Conservation (phyloP, 30 jellyfish, hydroid and myxozoan species). For the Aurelia aurita complex sp. Pacific region DNA sequence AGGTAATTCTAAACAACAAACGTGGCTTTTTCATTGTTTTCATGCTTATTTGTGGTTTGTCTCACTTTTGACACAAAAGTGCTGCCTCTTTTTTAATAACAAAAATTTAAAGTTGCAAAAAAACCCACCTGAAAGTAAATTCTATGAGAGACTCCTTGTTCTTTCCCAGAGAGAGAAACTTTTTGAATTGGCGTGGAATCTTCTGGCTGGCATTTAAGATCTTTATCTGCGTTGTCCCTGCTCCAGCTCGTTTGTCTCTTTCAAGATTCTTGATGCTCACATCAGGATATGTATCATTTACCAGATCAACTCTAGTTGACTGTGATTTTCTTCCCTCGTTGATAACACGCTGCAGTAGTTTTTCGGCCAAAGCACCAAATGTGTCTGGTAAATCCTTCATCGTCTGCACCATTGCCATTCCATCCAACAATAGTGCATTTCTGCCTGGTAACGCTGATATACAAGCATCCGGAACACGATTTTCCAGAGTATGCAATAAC, state of each 20-base stretch:
- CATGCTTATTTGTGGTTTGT: background rate
- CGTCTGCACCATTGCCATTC: too few species aligned
- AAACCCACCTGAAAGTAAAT: background rate
- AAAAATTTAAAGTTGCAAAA: background rate
- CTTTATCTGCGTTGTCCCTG: conserved; percentile 2
- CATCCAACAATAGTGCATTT: too few species aligned
- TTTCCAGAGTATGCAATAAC: background rate
- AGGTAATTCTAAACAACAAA: background rate
- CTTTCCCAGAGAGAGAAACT: conserved; percentile 5
- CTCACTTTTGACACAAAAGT: background rate
- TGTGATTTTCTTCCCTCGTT: too few species aligned
- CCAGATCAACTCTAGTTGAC: background rate
- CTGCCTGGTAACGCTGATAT: too few species aligned
- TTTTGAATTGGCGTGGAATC: background rate
- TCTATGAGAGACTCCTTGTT: conserved; percentile 1
- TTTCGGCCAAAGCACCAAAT: too few species aligned
- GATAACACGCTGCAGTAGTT: too few species aligned
- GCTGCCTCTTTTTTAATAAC: background rate
- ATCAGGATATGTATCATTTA: background rate
- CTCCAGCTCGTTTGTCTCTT: background rate
- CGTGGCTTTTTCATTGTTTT: background rate
- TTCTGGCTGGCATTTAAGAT: background rate
- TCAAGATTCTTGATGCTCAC: background rate
- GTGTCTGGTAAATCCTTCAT: too few species aligned
- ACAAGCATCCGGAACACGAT: too few species aligned